These are phyloP conservation scores for Thymelicus sylvestris DNA, from an alignment of 2,888 invertebrate genomes.

Conservation along the genomic window DNA sequence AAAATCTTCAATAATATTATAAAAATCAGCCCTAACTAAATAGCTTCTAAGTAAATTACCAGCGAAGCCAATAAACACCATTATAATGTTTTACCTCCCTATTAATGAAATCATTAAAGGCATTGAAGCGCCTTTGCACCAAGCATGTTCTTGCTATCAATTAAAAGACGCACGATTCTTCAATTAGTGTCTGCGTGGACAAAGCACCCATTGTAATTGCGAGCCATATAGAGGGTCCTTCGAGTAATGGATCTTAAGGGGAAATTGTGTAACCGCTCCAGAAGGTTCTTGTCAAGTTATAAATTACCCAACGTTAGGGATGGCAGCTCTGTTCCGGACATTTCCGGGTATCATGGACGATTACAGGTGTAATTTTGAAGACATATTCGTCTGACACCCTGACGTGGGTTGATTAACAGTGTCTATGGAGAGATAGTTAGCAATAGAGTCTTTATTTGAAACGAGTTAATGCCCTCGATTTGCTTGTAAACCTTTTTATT, in stretches of 20 bases:
- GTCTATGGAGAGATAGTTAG: too few species aligned
- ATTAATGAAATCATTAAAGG: neutral
- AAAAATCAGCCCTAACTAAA: too few species aligned
- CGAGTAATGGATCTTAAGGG: conserved; percentile 64
- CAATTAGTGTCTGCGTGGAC: conserved; percentile 66
- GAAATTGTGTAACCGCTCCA: conserved; percentile 35
- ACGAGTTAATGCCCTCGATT: too few species aligned
- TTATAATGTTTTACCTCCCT: neutral
- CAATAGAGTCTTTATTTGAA: too few species aligned
- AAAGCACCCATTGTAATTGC: conserved; percentile 64
- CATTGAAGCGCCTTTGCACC: neutral
- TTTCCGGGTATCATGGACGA: neutral
- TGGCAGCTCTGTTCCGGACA: neutral
- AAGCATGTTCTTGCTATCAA: conserved; percentile 42
- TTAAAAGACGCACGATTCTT: conserved; percentile 55
- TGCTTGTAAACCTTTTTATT: too few species aligned
- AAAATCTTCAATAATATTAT: too few species aligned
- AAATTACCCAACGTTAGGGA: conserved; percentile 16
- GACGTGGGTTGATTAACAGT: too few species aligned
- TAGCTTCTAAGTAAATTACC: neutral
- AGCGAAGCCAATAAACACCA: neutral
- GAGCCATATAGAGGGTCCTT: conserved; percentile 59
- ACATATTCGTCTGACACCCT: neutral
- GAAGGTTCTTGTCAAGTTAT: conserved; percentile 17
- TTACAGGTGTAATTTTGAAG: conserved; percentile 6